A percentile compares a stretch with the other conserved stretches of the same genome.
phyloP scores from a whole-genome alignment of 2,888 invertebrate genomes.

The Crocallis elinguaria region DNA sequence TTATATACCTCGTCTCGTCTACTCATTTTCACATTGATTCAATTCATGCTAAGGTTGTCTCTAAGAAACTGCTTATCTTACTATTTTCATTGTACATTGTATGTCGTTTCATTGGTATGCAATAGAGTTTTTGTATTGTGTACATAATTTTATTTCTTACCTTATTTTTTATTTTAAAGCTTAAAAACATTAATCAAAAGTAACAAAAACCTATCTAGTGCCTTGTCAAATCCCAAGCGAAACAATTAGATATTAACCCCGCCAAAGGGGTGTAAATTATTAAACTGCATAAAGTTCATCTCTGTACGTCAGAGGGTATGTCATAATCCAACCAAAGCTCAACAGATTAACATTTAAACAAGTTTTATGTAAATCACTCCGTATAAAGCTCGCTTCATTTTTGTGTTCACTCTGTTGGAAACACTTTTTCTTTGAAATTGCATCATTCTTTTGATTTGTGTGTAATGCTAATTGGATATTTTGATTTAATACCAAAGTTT shows the following conservation, averaged over 20 bases:
- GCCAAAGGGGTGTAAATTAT: constrained; percentile 31
- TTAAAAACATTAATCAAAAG: not conserved
- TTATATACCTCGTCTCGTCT: too few species aligned
- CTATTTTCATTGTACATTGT: too few species aligned
- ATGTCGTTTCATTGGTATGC: too few species aligned
- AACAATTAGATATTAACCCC: constrained; percentile 33
- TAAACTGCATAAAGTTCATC: constrained; percentile 52
- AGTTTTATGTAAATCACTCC: constrained; percentile 79
- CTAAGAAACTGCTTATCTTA: too few species aligned
- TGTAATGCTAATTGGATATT: constrained; percentile 29
- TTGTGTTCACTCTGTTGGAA: constrained; percentile 59
- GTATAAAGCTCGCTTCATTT: constrained; percentile 64
- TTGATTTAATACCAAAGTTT: constrained; percentile 5
- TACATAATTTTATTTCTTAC: too few species aligned
- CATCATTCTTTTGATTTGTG: constrained; percentile 47
- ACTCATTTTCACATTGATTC: too few species aligned
- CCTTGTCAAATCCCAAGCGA: constrained; percentile 2
- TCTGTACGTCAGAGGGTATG: constrained; percentile 65
- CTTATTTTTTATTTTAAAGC: too few species aligned
- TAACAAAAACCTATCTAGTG: not conserved
- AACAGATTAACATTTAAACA: constrained; percentile 82
- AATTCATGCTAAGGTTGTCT: too few species aligned
- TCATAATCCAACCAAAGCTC: constrained; percentile 69
- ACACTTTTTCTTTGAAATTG: constrained; percentile 50
- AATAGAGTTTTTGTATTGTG: too few species aligned